Base-by-base conservation (phyloP, 2,888 invertebrate species). In the Luffia ferchaultella region DNA sequence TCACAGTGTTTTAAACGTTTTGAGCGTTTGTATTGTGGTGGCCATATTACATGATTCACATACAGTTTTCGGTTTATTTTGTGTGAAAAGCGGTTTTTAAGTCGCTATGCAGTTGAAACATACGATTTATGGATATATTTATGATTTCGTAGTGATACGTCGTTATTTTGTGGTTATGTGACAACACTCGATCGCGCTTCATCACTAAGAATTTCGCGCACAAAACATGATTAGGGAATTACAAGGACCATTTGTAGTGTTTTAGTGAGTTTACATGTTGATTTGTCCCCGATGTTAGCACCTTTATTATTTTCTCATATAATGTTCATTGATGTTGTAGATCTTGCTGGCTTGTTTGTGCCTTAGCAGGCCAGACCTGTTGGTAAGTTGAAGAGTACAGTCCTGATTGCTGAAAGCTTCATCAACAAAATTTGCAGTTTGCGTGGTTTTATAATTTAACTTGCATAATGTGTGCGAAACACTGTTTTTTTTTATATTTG, bases 291-390 rank as follows among this genome's bases (percentile, higher is more conserved):
- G 59, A 70, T 61, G 77, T 77, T 3, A 76, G 73, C 76, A 76
- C 78, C 77, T 76, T 73, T 70, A 70, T 71, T 72, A 70, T 67
- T 62, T 59, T 68, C 76, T 80, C 65, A 78, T 64, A 69, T 74
- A 65, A 74, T 76, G 80, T 71, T 79, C 70, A 75, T 86, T 87
- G 82, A 79, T 85, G 87, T 88, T 88, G 84, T 88, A 88, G 88
- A 88, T 88, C 83, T 88, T 88, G 87, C 87, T 88, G 88, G 88
- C 88, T 88, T 88, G 88, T 87, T 87, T 88, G 88, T 88, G 88
- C 88, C 88, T 88, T 86, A 85, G 84, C 82, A 88, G 88, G 88
- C 88, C 88, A 88, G 88, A 88, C 85, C 87, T 88, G 83, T 86
- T 88, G 88, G 88, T 88, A 88, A 88, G 88, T 88, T 67, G 73